These are phyloP conservation scores for Brachionus angularis DNA, from an alignment of 1,140 invertebrate species.

Conservation along the genomic window DNA sequence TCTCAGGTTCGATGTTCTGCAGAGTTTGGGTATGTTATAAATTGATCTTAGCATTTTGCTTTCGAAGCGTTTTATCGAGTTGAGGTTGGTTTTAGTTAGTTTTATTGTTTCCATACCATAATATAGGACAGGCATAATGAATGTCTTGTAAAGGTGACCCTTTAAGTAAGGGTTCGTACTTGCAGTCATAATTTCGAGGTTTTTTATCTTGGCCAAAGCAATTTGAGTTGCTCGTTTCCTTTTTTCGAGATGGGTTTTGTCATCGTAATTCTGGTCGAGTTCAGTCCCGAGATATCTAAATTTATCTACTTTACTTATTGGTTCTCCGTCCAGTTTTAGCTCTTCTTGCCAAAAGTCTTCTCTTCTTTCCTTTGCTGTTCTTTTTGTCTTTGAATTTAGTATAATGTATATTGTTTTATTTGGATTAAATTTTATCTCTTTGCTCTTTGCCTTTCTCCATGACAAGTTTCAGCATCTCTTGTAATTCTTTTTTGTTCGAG, in stretches of 20 bases:
- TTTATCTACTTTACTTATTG: not conserved
- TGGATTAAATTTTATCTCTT: slow-evolving; percentile 17
- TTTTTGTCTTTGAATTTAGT: not conserved
- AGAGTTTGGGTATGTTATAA: no score
- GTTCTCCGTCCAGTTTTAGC: not conserved
- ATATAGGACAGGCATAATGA: not conserved
- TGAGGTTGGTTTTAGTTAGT: not conserved
- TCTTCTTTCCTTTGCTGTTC: not conserved
- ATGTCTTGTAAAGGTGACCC: slow-evolving; percentile 6
- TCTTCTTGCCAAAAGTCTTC: not conserved
- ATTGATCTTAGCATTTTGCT: no score
- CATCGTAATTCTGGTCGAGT: not conserved
- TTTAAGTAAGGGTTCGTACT: not conserved
- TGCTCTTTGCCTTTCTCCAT: not conserved
- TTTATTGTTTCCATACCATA: slow-evolving; percentile 6
- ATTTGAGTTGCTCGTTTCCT: slow-evolving; percentile 7
- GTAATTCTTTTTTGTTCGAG: not conserved
- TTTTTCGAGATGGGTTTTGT: not conserved
- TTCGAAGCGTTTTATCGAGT: not conserved
- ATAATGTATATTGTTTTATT: slow-evolving; percentile 2
- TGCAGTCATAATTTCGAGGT: not conserved
- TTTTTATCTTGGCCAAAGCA: not conserved
- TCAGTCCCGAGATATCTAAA: not conserved
- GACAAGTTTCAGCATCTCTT: not conserved
- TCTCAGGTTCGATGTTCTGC: not conserved